A percentile compares a stretch with the other conserved stretches of the same genome.
phyloP scores from a whole-genome alignment of 2,797 vertebrate genomes.

The Tapirus indicus region DNA sequence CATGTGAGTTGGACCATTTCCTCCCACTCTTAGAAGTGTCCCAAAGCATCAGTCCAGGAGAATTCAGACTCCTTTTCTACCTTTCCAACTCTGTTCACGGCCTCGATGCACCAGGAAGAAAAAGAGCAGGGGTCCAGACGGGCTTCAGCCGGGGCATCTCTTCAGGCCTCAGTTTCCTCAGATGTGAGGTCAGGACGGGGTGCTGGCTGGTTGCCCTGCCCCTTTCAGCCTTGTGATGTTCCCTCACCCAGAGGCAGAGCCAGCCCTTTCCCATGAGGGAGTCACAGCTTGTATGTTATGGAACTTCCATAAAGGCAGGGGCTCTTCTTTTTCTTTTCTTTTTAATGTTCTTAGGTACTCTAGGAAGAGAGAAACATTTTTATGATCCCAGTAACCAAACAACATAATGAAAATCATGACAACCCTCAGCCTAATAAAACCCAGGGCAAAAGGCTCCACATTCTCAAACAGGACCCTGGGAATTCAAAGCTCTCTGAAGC shows the following conservation, averaged over 20 bases:
- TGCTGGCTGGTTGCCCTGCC: background rate
- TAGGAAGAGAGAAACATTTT: constrained; percentile 74
- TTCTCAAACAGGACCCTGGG: constrained; percentile 59
- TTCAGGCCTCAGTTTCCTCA: constrained; percentile 45
- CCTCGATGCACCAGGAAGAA: background rate
- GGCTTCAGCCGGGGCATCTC: background rate
- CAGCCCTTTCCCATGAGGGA: background rate
- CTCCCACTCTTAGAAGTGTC: background rate
- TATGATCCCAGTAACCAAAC: constrained; percentile 62
- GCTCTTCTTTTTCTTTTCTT: background rate
- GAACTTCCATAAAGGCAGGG: background rate
- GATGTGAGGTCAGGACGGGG: background rate
- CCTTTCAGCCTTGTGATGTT: background rate
- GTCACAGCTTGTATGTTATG: background rate
- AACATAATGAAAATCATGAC: constrained; percentile 72
- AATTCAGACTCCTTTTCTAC: background rate
- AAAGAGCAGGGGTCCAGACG: background rate
- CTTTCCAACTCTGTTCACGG: background rate
- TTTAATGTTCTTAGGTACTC: constrained; percentile 46
- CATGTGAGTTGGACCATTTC: background rate
- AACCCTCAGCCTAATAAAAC: constrained; percentile 63
- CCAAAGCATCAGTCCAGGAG: background rate
- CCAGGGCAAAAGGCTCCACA: background rate
- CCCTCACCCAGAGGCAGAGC: background rate
- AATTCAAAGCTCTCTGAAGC: constrained; percentile 66